phyloP scores from a whole-genome alignment of 2,797 vertebrate species.

The Gobionotothen gibberifrons region DNA sequence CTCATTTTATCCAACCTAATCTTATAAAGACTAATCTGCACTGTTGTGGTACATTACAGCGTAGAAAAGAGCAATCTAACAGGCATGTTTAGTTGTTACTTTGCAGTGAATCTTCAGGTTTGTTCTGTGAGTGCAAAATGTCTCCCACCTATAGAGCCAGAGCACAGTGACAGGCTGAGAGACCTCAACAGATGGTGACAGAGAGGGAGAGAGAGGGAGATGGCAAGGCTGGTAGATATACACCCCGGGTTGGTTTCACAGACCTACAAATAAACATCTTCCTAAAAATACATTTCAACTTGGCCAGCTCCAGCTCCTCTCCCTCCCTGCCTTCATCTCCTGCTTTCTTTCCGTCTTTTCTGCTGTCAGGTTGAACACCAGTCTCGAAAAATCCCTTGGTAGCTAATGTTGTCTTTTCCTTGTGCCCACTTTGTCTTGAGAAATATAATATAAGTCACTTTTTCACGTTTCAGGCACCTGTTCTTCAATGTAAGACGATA shows the following conservation, averaged over 20 bases:
- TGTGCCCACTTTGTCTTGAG: background rate
- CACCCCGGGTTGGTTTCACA: slow-evolving; percentile 83
- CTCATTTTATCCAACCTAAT: background rate
- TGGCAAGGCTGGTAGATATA: slow-evolving; percentile 76
- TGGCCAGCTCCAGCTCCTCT: slow-evolving; percentile 47
- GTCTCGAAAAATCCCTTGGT: background rate
- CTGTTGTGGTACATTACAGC: background rate
- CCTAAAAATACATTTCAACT: slow-evolving; percentile 84
- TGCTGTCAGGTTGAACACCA: background rate
- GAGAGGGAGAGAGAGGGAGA: slow-evolving; percentile 58
- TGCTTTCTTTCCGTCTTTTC: slow-evolving; percentile 20
- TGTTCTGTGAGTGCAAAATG: slow-evolving; percentile 39
- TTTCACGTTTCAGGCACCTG: background rate
- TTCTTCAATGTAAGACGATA: slow-evolving; percentile 40
- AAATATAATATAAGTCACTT: no score
- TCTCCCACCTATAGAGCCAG: slow-evolving; percentile 29
- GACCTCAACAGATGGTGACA: slow-evolving; percentile 76
- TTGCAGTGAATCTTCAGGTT: slow-evolving; percentile 46
- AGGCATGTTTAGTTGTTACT: slow-evolving; percentile 7
- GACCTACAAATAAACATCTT: slow-evolving; percentile 85
- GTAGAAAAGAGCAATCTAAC: background rate
- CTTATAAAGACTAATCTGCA: slow-evolving; percentile 13
- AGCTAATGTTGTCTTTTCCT: background rate
- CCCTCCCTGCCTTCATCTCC: slow-evolving; percentile 1
- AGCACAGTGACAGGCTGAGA: slow-evolving; percentile 80